phyloP scores from a whole-genome alignment of 2,113 vertebrate species.

The Myotis brandtii region DNA sequence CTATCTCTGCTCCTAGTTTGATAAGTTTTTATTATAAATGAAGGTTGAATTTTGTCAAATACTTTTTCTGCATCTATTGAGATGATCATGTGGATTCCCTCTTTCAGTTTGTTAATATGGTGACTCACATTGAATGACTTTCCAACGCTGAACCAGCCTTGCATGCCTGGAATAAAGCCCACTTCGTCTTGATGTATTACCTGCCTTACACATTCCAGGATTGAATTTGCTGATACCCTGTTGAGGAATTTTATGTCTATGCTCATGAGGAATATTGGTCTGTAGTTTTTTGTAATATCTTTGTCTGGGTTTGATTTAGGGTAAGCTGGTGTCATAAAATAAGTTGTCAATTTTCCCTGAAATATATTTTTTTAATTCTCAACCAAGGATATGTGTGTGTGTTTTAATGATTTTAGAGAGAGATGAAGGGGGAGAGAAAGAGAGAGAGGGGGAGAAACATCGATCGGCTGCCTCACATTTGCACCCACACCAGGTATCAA shows the following conservation, averaged over 20 bases:
- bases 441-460: not conserved
- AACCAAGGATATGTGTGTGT: not conserved
- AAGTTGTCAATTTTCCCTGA: not conserved
- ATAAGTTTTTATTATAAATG: not conserved
- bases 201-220: not conserved
- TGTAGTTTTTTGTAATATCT: not conserved
- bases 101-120: conserved; percentile 2
- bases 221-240: not conserved
- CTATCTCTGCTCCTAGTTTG: not conserved
- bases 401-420: not conserved
- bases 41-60: not conserved
- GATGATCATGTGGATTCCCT: conserved; percentile 1
- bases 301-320: not conserved
- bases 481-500: not conserved
- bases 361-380: not conserved
- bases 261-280: not conserved
- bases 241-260: not conserved
- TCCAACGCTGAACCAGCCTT: not conserved
- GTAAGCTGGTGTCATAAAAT: not conserved
- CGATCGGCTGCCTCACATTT: not conserved
- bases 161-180: not conserved
- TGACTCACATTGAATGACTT: not conserved
- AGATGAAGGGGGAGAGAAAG: not conserved
- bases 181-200: not conserved
- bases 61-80: not conserved